phyloP scores from a whole-genome alignment of 2,797 vertebrate genomes.

The Bryconaethiops microstoma region DNA sequence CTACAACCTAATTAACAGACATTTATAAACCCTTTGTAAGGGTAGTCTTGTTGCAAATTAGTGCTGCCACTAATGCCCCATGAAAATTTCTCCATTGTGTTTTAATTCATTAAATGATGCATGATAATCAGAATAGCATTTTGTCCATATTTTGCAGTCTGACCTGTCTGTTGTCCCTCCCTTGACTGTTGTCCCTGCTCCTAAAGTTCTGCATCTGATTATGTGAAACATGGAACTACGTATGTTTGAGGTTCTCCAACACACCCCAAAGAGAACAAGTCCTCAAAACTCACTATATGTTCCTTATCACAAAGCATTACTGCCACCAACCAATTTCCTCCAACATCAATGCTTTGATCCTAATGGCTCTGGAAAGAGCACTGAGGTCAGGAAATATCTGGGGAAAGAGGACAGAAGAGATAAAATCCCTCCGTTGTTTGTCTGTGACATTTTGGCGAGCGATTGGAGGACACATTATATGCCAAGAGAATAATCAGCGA shows the following conservation, averaged over 20 bases:
- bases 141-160: neutral
- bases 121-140: too few species aligned
- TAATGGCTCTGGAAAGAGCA: slow-evolving; percentile 49
- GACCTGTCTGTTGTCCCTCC: neutral
- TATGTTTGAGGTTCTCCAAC: slow-evolving; percentile 9
- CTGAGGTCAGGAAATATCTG: slow-evolving; percentile 48
- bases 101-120: too few species aligned
- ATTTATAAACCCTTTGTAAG: too few species aligned
- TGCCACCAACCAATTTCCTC: slow-evolving; percentile 17
- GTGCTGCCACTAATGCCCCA: too few species aligned
- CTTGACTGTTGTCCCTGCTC: neutral
- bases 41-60: too few species aligned
- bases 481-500: slow-evolving; percentile 44
- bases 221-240: neutral
- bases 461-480: slow-evolving; percentile 43
- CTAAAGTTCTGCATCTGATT: neutral
- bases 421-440: slow-evolving; percentile 22
- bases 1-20: too few species aligned
- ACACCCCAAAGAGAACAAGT: neutral
- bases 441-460: slow-evolving; percentile 53
- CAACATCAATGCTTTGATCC: slow-evolving; percentile 13
- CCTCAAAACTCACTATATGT: neutral
- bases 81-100: too few species aligned
- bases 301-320: slow-evolving; percentile 16
- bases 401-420: slow-evolving; percentile 31